Evolutionary conservation across 2,113 vertebrate genomes (phyloP).

Genomic region (Nothobranchius kuhntae): DNA sequence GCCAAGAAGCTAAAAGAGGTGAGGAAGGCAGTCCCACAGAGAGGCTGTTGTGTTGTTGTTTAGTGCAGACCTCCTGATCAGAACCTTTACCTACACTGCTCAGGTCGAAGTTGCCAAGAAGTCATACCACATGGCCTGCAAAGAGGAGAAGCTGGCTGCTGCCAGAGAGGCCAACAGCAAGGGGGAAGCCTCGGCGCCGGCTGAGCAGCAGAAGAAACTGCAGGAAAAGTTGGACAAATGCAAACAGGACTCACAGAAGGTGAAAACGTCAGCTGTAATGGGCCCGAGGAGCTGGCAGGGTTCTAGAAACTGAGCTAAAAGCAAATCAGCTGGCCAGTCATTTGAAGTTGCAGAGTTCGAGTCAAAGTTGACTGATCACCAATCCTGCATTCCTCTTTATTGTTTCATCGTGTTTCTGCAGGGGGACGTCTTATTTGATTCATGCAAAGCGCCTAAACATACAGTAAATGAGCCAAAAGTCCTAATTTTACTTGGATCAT

Average conservation of each 20-base stretch:
- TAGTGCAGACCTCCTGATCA: neutral
- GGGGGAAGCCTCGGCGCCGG: slow-evolving; percentile 83
- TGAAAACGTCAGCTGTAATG: slow-evolving; percentile 41
- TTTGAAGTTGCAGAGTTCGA: neutral
- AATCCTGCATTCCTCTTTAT: slow-evolving; percentile 7
- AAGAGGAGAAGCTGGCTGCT: slow-evolving; percentile 92
- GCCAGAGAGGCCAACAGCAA: slow-evolving; percentile 89
- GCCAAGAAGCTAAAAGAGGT: slow-evolving; percentile 99
- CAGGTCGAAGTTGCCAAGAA: slow-evolving; percentile 94
- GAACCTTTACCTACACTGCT: neutral
- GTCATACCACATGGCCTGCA: slow-evolving; percentile 91
- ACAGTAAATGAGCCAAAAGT: no score
- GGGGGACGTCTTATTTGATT: slow-evolving; percentile 11
- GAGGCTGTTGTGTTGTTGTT: no score
- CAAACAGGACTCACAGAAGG: slow-evolving; percentile 94
- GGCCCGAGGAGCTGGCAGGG: no score
- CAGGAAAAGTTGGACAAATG: slow-evolving; percentile 96
- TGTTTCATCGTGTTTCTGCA: neutral
- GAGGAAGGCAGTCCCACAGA: slow-evolving; percentile 9
- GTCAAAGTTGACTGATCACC: slow-evolving; percentile 25
- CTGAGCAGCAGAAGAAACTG: slow-evolving; percentile 93
- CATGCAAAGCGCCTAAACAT: no score
- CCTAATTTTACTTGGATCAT: no score
- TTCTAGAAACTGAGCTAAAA: slow-evolving; percentile 2
- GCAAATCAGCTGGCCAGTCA: slow-evolving; percentile 10